Base-by-base conservation (phyloP, 2,797 vertebrate species). In the Meriones psammophilus region DNA sequence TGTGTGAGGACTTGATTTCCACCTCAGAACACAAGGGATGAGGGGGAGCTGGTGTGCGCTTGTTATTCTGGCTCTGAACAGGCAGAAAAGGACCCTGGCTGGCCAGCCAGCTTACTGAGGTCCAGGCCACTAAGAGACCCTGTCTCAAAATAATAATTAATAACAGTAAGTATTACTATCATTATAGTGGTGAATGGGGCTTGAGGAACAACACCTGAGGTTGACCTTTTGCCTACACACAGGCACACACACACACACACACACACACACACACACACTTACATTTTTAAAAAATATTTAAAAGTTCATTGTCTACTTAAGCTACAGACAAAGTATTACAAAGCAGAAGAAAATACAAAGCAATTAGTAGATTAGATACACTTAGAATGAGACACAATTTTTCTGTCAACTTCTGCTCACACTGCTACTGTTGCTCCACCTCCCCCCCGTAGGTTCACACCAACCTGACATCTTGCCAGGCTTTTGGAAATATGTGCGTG, bases 401-500 rank as follows among this genome's bases (percentile, higher is more conserved):
- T 97, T 74, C 86, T 50, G 64, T 74, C 2, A 84, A 89, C 85
- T 77, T 96, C 87, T 91, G 50, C 54, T 88, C 77, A 84, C 10
- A 8, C 88, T 42, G 0, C 50, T 56, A 69, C 94, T 8, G 2
- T 50, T 3, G 84, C 88, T 92, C 56, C 1, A 39, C 91, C 91
- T 88, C 93, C 22, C 96, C 62, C 97, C n/a, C 89, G 39, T 97
- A 99, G 99, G 77, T 98, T 1, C 99, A 99, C 97, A 98, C 99
- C 95, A 99, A 99, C 98, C 98, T 99, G 88, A 99, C 99, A 0
- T 99, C 99, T 0, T 99, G 99, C 96, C 99, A 99, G 98, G 99
- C 99, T 95, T 98, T 99, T 5, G 99, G 99, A 94, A 99, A 99
- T 98, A 99, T 99, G 99, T 99, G 99, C 98, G 99, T 99, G 92